Percentiles rank a stretch among this genome's conserved stretches.
Conservation (phyloP, 2,888 invertebrate genomes). For the Drosophila paranaensis region DNA sequence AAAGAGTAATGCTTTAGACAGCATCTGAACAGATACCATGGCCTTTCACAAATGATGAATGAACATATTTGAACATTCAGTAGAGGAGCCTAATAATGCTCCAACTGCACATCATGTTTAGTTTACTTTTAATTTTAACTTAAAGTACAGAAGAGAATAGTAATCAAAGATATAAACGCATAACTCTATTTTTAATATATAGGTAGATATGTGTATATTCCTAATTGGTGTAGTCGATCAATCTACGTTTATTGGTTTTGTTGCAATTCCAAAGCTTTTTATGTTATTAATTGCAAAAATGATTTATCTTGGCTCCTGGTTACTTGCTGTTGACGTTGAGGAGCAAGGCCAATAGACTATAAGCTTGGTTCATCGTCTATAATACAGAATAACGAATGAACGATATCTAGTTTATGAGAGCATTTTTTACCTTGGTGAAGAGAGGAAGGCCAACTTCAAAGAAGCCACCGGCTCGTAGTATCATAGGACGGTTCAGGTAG, state of each 20-base stretch:
- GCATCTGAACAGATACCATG: no score
- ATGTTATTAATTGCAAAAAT: neutral
- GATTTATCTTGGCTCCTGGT: neutral
- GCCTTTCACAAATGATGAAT: no score
- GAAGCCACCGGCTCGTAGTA: conserved; percentile 16
- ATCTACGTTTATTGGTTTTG: conserved; percentile 5
- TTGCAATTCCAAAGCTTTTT: neutral
- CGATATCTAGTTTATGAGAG: neutral
- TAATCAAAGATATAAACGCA: no score
- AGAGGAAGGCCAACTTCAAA: conserved; percentile 28
- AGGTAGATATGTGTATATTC: no score
- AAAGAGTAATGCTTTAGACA: no score
- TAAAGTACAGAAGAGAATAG: no score
- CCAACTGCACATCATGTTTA: no score
- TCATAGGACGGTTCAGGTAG: conserved; percentile 52
- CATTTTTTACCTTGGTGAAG: conserved; percentile 18
- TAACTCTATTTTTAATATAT: no score
- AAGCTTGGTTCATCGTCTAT: conserved; percentile 62
- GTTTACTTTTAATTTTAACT: no score
- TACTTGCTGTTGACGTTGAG: conserved; percentile 48
- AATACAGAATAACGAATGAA: conserved; percentile 17
- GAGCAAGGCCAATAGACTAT: conserved; percentile 59
- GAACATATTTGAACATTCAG: no score
- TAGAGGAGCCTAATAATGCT: no score
- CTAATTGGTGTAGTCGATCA: no score